Base-by-base conservation (phyloP, 2,797 vertebrate species). In the Chaetophractus vellerosus region DNA sequence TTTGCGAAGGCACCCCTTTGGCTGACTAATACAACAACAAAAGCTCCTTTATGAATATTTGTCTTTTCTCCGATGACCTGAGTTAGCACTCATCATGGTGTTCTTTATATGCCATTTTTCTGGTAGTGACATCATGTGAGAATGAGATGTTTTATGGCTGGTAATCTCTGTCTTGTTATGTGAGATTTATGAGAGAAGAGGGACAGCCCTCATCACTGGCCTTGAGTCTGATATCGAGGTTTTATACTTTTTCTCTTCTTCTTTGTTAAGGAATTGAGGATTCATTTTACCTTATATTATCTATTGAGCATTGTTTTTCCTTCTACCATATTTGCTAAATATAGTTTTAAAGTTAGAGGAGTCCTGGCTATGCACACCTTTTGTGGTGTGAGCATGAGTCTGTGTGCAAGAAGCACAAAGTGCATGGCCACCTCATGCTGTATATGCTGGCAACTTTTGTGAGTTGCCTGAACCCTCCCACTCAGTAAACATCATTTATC, bases 61-160 rank as follows among this genome's bases (percentile, higher is more conserved):
- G 0, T 90, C 64, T 85, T 38, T 94, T 57, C 94, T 94, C 86
- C 0, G 66, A 24, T 81, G 83, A 92, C 96, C 80, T 94, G 90
- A 95, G 96, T 91, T 63, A 92, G 94, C 90, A 89, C 59, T 90
- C 88, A 19, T 23, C 10, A 19, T 68, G 50, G 66, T 61, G 69
- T 18, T 93, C 93, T 95, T 93, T 96, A 95, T 24, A 52, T 1
- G 0, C 41, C 12, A 2, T 78, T 55, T 92, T 95, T 95, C 76
- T 88, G 94, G 95, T 89, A 97, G 95, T 88, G 80, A 88, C 2
- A 19, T 12, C 66, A 81, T 83, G 94, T 90, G 92, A 97, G 97
- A 93, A 89, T 50, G 75, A 92, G 95, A 96, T 97, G 84, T 74
- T 97, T 93, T 87, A 95, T 85, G 71, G 78, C 97, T 90, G 94